phyloP scores from a whole-genome alignment of 2,797 vertebrate species.

The Liasis olivaceus region DNA sequence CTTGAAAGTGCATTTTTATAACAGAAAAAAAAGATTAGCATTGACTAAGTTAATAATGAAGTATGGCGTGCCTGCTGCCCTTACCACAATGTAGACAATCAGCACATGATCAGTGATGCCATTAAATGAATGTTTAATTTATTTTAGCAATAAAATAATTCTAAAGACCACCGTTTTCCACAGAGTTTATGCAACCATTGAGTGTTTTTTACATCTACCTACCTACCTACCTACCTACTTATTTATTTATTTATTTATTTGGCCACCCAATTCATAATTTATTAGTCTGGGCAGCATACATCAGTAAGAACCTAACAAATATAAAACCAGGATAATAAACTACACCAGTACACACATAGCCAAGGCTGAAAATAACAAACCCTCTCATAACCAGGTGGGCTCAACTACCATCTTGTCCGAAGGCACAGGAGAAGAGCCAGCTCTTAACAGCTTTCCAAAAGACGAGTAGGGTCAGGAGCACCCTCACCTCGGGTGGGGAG shows the following conservation, averaged over 20 bases:
- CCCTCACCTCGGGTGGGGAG: not conserved
- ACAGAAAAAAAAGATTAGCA: not conserved
- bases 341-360: not conserved
- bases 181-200: not conserved
- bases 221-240: too few species aligned
- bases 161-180: slow-evolving; percentile 40
- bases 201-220: not conserved
- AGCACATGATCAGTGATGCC: slow-evolving; percentile 42
- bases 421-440: not conserved
- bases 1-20: slow-evolving; percentile 46
- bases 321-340: not conserved
- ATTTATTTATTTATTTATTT: not conserved
- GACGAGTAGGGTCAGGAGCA: not conserved
- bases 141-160: slow-evolving; percentile 72
- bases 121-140: slow-evolving; percentile 64
- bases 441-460: not conserved
- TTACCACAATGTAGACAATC: slow-evolving; percentile 63
- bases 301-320: not conserved
- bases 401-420: not conserved
- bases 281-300: not conserved
- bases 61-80: slow-evolving; percentile 47
- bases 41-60: slow-evolving; percentile 25
- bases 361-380: not conserved
- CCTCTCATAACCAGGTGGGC: not conserved
- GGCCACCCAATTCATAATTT: not conserved